A percentile compares a stretch with the other conserved stretches of the same genome.
Evolutionary conservation across 2,888 invertebrate species (phyloP).

Genomic region (Metalampra italica): DNA sequence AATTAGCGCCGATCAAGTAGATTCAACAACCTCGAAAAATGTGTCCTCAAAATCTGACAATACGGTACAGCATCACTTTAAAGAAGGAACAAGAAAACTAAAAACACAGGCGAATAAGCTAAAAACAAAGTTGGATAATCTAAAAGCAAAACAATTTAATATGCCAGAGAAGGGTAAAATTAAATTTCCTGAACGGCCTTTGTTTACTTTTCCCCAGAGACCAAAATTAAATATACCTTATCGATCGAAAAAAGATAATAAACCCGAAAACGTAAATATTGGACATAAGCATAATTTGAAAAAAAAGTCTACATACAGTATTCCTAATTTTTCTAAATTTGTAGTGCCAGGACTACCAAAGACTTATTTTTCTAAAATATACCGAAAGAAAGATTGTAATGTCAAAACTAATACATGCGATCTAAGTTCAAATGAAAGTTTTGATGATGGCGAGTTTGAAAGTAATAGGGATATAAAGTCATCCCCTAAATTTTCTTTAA

Average conservation of each 20-base stretch:
- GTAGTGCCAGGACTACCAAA: slow-evolving; percentile 80
- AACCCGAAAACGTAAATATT: slow-evolving; percentile 75
- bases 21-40: slow-evolving; percentile 82
- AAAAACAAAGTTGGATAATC: slow-evolving; percentile 81
- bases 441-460: slow-evolving; percentile 83
- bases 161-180: slow-evolving; percentile 78
- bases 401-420: slow-evolving; percentile 51
- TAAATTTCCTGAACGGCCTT: slow-evolving; percentile 78
- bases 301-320: slow-evolving; percentile 74
- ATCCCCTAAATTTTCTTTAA: slow-evolving; percentile 81
- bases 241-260: slow-evolving; percentile 68
- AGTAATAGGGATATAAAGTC: slow-evolving; percentile 81
- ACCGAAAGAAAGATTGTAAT: slow-evolving; percentile 71
- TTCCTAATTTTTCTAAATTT: slow-evolving; percentile 78
- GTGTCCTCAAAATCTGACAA: slow-evolving; percentile 78
- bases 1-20: slow-evolving; percentile 82
- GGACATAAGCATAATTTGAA: slow-evolving; percentile 81
- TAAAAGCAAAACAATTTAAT: slow-evolving; percentile 77
- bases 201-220: slow-evolving; percentile 75
- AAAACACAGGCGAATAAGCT: slow-evolving; percentile 85
- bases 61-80: slow-evolving; percentile 82
- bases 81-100: slow-evolving; percentile 83
- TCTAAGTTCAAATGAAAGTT: slow-evolving; percentile 60
- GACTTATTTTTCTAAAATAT: slow-evolving; percentile 81
- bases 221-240: slow-evolving; percentile 83